phyloP scores from a whole-genome alignment of 2,113 vertebrate genomes.

The Coregonus clupeaformis region DNA sequence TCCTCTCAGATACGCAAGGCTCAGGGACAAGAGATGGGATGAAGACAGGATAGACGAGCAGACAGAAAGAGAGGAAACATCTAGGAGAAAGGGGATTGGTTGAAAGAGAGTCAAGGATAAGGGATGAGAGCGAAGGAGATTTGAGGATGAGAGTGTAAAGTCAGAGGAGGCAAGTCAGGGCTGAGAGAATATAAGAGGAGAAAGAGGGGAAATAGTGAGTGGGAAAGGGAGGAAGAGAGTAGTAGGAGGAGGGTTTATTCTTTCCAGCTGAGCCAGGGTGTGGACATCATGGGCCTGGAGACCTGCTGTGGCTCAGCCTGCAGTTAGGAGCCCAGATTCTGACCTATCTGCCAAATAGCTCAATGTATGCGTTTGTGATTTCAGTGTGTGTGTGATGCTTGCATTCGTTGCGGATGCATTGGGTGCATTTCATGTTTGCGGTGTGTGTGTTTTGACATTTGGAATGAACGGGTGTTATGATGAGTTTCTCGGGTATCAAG shows the following conservation, averaged over 20 bases:
- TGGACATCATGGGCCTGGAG: slow-evolving; percentile 58
- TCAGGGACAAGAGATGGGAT: too few relatives aligned
- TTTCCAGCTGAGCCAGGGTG: slow-evolving; percentile 73
- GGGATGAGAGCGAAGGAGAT: slow-evolving; percentile 1
- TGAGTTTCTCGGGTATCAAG: too few relatives aligned
- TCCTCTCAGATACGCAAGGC: neutral
- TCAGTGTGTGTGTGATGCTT: slow-evolving; percentile 13
- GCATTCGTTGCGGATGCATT: neutral
- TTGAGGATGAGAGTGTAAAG: neutral
- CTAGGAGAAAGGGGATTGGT: neutral
- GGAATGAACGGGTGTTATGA: neutral
- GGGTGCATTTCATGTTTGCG: neutral
- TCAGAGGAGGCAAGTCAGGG: neutral
- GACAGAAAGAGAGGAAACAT: neutral
- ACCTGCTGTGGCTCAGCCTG: slow-evolving; percentile 58
- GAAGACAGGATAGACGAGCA: neutral
- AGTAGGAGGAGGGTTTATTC: slow-evolving; percentile 57
- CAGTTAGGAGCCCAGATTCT: slow-evolving; percentile 37
- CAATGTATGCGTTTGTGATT: slow-evolving; percentile 43
- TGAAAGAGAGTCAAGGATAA: neutral
- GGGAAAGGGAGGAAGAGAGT: slow-evolving; percentile 40
- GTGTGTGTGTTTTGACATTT: slow-evolving; percentile 8
- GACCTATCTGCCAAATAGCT: slow-evolving; percentile 56
- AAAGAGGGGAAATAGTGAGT: neutral
- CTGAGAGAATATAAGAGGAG: neutral